Conservation (phyloP, 2,797 vertebrate species). For the Siniperca undulata region DNA sequence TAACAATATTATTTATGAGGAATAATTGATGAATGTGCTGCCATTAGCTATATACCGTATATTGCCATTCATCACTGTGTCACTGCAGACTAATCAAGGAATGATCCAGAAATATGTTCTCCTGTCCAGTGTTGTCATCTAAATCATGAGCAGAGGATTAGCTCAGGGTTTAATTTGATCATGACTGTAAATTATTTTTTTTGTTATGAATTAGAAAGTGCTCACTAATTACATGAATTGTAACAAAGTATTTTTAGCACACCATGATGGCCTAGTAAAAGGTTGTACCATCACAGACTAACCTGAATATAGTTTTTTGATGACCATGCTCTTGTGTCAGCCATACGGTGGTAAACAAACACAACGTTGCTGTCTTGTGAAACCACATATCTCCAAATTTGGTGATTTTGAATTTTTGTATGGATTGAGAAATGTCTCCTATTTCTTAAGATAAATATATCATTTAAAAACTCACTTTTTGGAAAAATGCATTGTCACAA, state of each 20-base stretch:
- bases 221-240: constrained; percentile 33
- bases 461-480: not conserved
- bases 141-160: constrained; percentile 49
- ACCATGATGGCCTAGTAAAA: not conserved
- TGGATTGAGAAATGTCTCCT: not conserved
- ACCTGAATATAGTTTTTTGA: not conserved
- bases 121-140: constrained; percentile 39
- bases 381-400: not conserved
- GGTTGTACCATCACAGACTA: not conserved
- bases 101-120: constrained; percentile 50
- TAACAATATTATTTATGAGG: constrained; percentile 44
- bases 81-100: constrained; percentile 61
- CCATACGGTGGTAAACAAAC: not conserved
- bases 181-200: constrained; percentile 49
- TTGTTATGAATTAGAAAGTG: constrained; percentile 32
- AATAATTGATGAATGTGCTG: constrained; percentile 52
- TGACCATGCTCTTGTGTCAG: not conserved
- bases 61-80: constrained; percentile 57
- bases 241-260: constrained; percentile 7
- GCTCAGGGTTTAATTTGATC: constrained; percentile 47
- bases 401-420: not conserved
- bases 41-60: constrained; percentile 37
- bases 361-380: not conserved
- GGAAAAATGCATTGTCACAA: not conserved
- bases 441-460: too few species aligned